Evolutionary conservation across 2,888 invertebrate genomes (phyloP), one percentile per base, ranked within the genome.

Genomic region (Acleris holmiana): DNA sequence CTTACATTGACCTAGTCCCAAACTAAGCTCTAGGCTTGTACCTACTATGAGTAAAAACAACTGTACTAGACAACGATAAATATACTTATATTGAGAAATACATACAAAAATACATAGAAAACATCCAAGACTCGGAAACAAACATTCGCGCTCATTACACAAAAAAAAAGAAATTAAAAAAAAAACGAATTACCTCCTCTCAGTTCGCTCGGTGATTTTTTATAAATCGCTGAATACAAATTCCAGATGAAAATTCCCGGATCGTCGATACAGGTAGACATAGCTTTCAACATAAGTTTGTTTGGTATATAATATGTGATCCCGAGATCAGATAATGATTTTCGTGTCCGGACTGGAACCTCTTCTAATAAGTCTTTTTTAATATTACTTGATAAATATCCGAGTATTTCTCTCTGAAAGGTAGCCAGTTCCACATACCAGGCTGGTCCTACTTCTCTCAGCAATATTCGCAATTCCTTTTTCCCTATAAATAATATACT

Each of bases 171-270:
- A n/a, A n/a, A n/a, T n/a, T n/a, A n/a, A n/a, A n/a, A n/a, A n/a
- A n/a, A n/a, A n/a, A 35, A 35, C 29, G 44, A 59, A 76, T 78
- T 71, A 88, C 88, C 74, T 64, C 73, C 64, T 67, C 76, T 76
- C 58, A 85, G 70, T 69, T 82, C 78, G 70, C 78, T 87, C 0
- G 92, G 91, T 13, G 87, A 71, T 48, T 65, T 73, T 65, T 88
- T 86, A 72, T 87, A 91, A 66, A 85, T 66, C 8, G 77, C 76
- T 17, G 77, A 76, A 61, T 89, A 92, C 0, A 93, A 77, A 71
- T 82, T 82, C 90, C 91, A 91, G 62, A 93, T 83, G 72, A 93
- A 93, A n/a, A 89, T 73, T 1, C 89, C 91, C 1, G 91, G 82
- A 47, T 92, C 90, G 54, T 83, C 81, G 13, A 76, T 50, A 1